Conservation (phyloP, 2,797 vertebrate genomes). For the Lophotriccus pileatus region DNA sequence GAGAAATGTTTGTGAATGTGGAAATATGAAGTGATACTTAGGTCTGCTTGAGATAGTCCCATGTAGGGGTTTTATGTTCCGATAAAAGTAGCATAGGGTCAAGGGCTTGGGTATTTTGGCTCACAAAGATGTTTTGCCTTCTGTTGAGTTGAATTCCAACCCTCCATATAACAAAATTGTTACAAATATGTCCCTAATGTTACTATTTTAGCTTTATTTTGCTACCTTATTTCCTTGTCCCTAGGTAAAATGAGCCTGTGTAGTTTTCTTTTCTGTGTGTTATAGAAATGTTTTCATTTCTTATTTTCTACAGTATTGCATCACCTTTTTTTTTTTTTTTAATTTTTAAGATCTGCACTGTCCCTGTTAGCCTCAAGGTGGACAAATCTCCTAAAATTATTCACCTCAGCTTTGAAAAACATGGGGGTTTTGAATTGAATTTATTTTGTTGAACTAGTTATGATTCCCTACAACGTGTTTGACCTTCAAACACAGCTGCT, state of each 20-base stretch:
- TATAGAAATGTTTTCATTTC: background rate
- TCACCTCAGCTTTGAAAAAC: background rate
- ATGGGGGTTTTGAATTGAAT: accelerated
- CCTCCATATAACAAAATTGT: background rate
- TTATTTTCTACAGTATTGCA: background rate
- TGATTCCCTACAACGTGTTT: background rate
- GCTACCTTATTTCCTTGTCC: background rate
- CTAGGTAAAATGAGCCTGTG: background rate
- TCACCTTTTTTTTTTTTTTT: background rate
- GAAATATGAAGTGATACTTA: background rate
- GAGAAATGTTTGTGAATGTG: background rate
- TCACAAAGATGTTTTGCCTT: background rate
- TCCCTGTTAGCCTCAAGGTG: background rate
- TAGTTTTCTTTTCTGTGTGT: background rate
- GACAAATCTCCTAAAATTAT: background rate
- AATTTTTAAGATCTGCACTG: background rate
- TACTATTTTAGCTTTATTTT: background rate
- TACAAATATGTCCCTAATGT: background rate
- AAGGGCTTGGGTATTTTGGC: background rate
- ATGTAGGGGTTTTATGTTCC: background rate
- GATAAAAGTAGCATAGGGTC: background rate
- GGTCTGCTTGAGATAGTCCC: background rate
- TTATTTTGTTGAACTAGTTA: background rate
- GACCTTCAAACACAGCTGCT: background rate
- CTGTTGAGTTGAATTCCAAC: background rate